Base-by-base conservation (phyloP, 64 coral and sea anemone species). In the Stichodactyla helianthus region DNA sequence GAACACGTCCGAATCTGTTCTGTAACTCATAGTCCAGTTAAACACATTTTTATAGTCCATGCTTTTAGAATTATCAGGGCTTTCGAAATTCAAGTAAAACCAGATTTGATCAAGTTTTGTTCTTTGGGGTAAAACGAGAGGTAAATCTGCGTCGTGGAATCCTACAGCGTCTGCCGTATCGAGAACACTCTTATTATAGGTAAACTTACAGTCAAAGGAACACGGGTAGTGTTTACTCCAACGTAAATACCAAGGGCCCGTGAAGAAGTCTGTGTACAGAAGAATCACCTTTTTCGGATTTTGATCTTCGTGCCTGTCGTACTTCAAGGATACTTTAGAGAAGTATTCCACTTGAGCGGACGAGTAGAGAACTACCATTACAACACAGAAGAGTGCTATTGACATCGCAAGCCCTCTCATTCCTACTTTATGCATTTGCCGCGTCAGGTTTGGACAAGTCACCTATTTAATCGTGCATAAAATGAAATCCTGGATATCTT, bases 1-100 rank as follows among this genome's bases (percentile, higher is more conserved):
- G 67, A 80, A 51, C 59, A 93, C 79, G 54, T 93, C 92, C 18
- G 92, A 93, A 53, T 93, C 83, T 16, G 82, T 83, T 9, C 88
- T 62, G 58, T 93, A 93, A 51, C 87, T 89, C 92, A 93, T 93
- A 1, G 92, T 93, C 92, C 92, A 93, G 22, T 93, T 93, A 25
- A 93, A 93, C 17, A 93, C 77, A 10, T 71, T 86, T 10, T 59
- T 56, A 19, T 93, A 89, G 12, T 82, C 14, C 8, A 59, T 14
- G 0, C 83, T 61, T 28, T 89, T 28, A 51, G 88, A 86, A 51
- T 82, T 52, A 7, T 82, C 53, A 5, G 92, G 92, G 58, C 80
- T 93, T 93, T 93, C 92, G 0, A 89, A 70, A 50, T 81, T 93
- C 7, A 89, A 82, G 55, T 86, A 93, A 18, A 86, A 68, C 92